Evolutionary conservation across 2,113 vertebrate genomes (phyloP).

Genomic region (Petroica traversi): DNA sequence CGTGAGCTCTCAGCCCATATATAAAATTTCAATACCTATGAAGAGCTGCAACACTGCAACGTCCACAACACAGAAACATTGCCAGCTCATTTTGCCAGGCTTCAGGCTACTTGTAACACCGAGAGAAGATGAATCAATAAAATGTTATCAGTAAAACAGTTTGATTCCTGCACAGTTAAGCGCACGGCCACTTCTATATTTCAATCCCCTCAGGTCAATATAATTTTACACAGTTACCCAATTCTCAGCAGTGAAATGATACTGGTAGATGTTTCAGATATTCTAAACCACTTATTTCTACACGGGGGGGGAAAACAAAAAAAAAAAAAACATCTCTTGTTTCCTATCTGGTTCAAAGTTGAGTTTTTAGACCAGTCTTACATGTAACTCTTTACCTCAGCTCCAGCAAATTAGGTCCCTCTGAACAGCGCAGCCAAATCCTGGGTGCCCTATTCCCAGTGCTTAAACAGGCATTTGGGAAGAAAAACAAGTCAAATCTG

Average conservation of each 20-base stretch:
- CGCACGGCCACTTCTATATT: constrained; percentile 36
- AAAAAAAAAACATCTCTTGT: not conserved
- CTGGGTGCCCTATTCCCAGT: not conserved
- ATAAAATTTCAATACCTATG: not conserved
- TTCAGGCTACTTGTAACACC: constrained; percentile 52
- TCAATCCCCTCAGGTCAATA: constrained; percentile 57
- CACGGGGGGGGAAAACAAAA: not conserved
- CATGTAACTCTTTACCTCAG: not conserved
- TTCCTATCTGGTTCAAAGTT: not conserved
- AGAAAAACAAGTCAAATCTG: constrained; percentile 2
- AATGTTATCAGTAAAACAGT: constrained; percentile 65
- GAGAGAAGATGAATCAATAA: constrained; percentile 61
- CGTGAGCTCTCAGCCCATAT: not conserved
- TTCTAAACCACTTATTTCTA: constrained; percentile 29
- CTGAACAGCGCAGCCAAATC: not conserved
- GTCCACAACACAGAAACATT: constrained; percentile 17
- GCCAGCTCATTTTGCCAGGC: constrained; percentile 19
- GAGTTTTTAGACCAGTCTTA: not conserved
- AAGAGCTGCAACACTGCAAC: not conserved
- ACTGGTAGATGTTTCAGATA: constrained; percentile 33
- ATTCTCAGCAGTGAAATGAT: constrained; percentile 41
- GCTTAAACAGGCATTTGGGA: not conserved
- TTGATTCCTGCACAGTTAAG: constrained; percentile 65
- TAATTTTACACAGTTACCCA: constrained; percentile 55
- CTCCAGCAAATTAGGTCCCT: not conserved